These are phyloP conservation scores for Salvelinus sp. DNA, from an alignment of 2,113 vertebrate genomes.

Conservation along the genomic window DNA sequence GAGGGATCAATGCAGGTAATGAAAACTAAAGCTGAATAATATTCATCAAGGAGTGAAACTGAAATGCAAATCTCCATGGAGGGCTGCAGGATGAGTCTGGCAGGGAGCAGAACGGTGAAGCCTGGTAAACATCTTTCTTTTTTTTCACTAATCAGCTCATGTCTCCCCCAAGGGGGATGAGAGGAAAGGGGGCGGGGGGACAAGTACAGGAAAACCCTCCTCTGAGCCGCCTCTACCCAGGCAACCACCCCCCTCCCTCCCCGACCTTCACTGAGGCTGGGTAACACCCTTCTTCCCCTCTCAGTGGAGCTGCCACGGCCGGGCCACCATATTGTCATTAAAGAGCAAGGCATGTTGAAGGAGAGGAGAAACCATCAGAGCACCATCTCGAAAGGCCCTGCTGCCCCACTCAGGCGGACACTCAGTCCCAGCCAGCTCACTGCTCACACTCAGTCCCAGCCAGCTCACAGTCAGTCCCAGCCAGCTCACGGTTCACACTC, in stretches of 20 bases:
- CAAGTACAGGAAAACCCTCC: not conserved
- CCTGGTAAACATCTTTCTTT: constrained; percentile 68
- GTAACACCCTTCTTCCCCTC: no score
- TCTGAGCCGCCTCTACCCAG: no score
- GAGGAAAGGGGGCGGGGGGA: not conserved
- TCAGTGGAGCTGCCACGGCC: no score
- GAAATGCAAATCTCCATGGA: constrained; percentile 54
- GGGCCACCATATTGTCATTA: no score
- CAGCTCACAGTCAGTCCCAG: constrained; percentile 24
- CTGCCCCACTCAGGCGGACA: constrained; percentile 52
- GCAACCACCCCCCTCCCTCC: no score
- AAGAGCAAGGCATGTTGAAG: no score
- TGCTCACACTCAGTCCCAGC: constrained; percentile 25
- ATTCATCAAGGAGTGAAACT: constrained; percentile 32
- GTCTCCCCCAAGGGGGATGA: constrained; percentile 15
- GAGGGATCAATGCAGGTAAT: constrained; percentile 33
- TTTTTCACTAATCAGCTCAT: constrained; percentile 58
- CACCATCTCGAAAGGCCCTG: constrained; percentile 61
- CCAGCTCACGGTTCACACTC: no score
- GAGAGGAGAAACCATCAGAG: constrained; percentile 15
- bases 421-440: constrained; percentile 24
- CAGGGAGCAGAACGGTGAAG: constrained; percentile 33
- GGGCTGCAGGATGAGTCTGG: constrained; percentile 47
- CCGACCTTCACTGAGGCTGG: no score
- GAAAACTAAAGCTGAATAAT: constrained; percentile 27